Conservation (phyloP, 2,888 invertebrate species). For the Troides aeacus region DNA sequence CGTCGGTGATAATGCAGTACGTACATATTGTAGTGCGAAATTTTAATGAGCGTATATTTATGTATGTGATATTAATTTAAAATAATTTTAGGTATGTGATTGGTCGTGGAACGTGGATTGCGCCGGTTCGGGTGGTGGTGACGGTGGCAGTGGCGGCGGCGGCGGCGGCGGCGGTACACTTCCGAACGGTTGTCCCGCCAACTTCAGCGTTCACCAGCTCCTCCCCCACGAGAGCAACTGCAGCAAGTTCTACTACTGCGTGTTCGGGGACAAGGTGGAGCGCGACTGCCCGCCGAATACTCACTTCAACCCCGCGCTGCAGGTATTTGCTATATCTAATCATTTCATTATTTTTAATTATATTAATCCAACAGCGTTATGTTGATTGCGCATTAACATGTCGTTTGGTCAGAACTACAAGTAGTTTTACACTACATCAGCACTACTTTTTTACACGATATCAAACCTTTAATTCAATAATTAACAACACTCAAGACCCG, state of each 20-base stretch:
- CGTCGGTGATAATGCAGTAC: no score
- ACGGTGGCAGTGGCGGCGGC: constrained; percentile 7
- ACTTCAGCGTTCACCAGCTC: constrained; percentile 44
- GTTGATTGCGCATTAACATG: neutral
- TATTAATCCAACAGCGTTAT: neutral
- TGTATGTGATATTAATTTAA: no score
- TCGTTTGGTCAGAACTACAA: neutral
- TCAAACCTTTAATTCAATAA: no score
- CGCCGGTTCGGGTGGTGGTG: constrained; percentile 7
- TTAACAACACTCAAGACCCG: no score
- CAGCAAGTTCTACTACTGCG: constrained; percentile 48
- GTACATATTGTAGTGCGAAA: no score
- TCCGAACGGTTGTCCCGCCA: constrained; percentile 52
- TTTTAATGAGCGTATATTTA: no score
- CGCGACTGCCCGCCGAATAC: constrained; percentile 43
- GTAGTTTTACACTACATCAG: no score
- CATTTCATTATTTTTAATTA: neutral
- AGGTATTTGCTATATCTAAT: constrained; percentile 4
- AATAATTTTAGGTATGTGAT: constrained; percentile 35
- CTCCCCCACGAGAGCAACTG: constrained; percentile 55
- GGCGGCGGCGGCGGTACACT: constrained; percentile 30
- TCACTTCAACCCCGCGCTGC: constrained; percentile 43
- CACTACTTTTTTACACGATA: no score
- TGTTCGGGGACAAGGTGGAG: constrained; percentile 41
- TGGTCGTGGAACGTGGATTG: constrained; percentile 35